Evolutionary conservation across 64 coral and sea anemone genomes (phyloP), one percentile per base, ranked within the genome.

Genomic region (Astreopora myriophthalma): DNA sequence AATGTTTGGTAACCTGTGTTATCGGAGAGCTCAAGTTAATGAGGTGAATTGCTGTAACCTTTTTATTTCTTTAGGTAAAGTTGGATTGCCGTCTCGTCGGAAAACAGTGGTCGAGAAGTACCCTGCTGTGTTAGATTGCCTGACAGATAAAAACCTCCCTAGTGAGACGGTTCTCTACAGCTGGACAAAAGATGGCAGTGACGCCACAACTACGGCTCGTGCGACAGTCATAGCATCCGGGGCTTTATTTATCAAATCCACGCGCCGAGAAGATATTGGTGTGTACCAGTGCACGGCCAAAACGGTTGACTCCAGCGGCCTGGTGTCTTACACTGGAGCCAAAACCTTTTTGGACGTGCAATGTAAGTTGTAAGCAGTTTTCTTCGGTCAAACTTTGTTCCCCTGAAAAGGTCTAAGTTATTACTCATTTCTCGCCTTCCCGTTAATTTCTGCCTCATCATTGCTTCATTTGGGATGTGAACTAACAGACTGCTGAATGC

Each of bases 251-350:
- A 73, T 99, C 16, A 90, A 91, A 25, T 34, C 78, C 2, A 89
- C 83, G 6, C 60, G 17, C n/a, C 75, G 75, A 8, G 23, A 64
- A 12, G 94, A 99, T 24, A 93, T 90, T 0, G 97, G 97, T 58
- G 91, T 93, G 26, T 99, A 99, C 77, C 49, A 75, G 8, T 99
- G 97, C 48, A 91, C 87, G 3, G 97, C 94, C 6, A 96, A 90
- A 36, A 93, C 94, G 0, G 85, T 93, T 23, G 95, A 97, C 37
- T 67, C 87, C 1, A 92, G 30, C n/a, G 90, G 80, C 27, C 60
- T 93, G 24, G 79, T 96, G 1, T 86, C 64, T 2, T 88, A 96
- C 58, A 67, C 87, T 29, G 97, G 97, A 26, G 64, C 87, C 5
- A 84, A 90, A 34, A 84, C 95, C 6, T 48, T 93, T 22, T 71